phyloP scores from a whole-genome alignment of 2,888 invertebrate species.

The Argynnis bischoffii region DNA sequence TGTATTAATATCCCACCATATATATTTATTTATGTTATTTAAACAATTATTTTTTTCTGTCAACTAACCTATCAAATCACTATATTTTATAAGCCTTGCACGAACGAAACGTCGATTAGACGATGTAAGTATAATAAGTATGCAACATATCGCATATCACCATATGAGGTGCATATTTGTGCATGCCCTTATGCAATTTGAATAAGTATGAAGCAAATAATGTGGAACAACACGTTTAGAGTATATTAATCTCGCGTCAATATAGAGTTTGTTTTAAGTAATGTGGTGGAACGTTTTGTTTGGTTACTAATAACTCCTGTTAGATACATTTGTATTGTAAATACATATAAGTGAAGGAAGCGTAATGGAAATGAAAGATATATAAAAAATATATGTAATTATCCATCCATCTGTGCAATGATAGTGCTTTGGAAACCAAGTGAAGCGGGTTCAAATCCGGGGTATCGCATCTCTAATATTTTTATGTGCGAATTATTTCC shows the following conservation, averaged over 20 bases:
- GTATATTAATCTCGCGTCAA: slow-evolving; percentile 15
- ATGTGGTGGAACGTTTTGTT: not conserved
- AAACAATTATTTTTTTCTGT: not conserved
- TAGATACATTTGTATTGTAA: too few species aligned
- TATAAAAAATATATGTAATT: too few species aligned
- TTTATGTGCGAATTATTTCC: too few species aligned
- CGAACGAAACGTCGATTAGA: slow-evolving; percentile 29
- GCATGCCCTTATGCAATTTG: slow-evolving; percentile 31
- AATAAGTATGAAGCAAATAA: slow-evolving; percentile 31
- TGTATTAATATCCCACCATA: too few species aligned
- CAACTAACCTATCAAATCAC: slow-evolving; percentile 3
- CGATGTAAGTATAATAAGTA: slow-evolving; percentile 33
- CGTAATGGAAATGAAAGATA: too few species aligned
- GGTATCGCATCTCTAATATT: too few species aligned
- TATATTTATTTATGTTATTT: too few species aligned
- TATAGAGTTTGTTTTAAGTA: not conserved
- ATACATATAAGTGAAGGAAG: too few species aligned
- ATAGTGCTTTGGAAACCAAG: too few species aligned
- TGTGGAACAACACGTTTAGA: slow-evolving; percentile 28
- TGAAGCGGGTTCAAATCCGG: too few species aligned
- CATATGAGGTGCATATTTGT: slow-evolving; percentile 34
- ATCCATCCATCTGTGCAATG: too few species aligned
- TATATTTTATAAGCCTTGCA: slow-evolving; percentile 22
- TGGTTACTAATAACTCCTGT: too few species aligned
- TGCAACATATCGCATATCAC: slow-evolving; percentile 22